Evolutionary conservation across 2,888 invertebrate genomes (phyloP), one percentile per base, ranked within the genome.

Genomic region (Ecliptopera silaceata): DNA sequence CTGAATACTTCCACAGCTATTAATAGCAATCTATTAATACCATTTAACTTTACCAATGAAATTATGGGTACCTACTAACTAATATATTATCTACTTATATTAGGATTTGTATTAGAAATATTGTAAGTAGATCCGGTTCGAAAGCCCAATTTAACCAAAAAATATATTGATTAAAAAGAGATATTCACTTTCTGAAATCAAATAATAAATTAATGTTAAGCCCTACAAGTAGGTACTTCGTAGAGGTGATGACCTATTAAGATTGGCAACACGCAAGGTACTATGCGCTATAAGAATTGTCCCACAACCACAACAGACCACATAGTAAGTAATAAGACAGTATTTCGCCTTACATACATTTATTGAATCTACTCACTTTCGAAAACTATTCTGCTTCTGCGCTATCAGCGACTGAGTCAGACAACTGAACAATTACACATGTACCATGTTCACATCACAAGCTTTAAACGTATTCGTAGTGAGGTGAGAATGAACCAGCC

Each of bases 211-310:
- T n/a, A n/a, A n/a, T n/a, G n/a, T n/a, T n/a, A n/a, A n/a, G n/a
- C n/a, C 5, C 26, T 26, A 8, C 26, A 26, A 26, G 26, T 26
- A 26, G 4, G 22, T 26, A 26, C 4, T 26, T 26, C 1, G 26
- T 2, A 54, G 45, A 45, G 43, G 38, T 49, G 68, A 70, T 70
- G 70, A 48, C 63, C 52, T 46, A 59, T 46, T 61, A 52, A 69
- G 70, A 72, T 72, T 67, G 57, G 45, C 51, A 31, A 49, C 71
- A 72, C 72, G 71, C 66, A 46, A 65, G 42, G n/a, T 34, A 34
- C 13, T 1, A 6, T 15, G 3, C 12, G 3, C 10, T 1, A 12
- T 13, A 34, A 34, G 34, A 2, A 34, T 26, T 26, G 6, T 2
- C 26, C 26, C 26, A 26, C 26, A n/a, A 26, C 26, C 26, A 26